phyloP scores from a whole-genome alignment of 2,797 vertebrate species.

The Parauchenoglanis punctatus region DNA sequence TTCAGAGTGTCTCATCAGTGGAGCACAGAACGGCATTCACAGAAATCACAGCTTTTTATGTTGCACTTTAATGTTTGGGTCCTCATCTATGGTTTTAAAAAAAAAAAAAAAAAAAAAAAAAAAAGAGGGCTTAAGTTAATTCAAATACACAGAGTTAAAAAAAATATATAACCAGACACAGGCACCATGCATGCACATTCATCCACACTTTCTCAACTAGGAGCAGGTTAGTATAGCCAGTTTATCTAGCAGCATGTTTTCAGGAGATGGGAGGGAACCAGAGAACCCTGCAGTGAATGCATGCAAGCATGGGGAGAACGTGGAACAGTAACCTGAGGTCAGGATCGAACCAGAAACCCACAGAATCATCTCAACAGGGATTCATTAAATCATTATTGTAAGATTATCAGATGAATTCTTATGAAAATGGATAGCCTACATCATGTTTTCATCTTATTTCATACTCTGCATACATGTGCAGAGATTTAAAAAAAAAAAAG shows the following conservation, averaged over 20 bases:
- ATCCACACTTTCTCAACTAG: not conserved
- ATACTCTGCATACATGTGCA: not conserved
- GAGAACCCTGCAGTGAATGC: not conserved
- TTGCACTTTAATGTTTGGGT: not conserved
- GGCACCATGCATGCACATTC: not conserved
- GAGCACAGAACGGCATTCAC: not conserved
- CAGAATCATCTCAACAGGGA: not conserved
- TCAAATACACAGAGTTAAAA: not conserved
- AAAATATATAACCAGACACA: not conserved
- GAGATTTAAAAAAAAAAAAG: not conserved
- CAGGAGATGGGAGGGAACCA: not conserved
- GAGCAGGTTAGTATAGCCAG: not conserved
- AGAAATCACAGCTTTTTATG: not conserved
- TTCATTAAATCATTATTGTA: not conserved
- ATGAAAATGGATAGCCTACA: not conserved
- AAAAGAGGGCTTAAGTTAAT: not conserved
- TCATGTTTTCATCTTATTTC: not conserved
- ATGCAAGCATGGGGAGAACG: not conserved
- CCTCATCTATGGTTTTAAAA: not conserved
- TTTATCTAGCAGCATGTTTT: not conserved
- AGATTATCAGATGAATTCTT: not conserved
- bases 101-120: not conserved
- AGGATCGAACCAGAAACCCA: not conserved
- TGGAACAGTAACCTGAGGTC: not conserved
- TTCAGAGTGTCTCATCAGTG: not conserved